Evolutionary conservation across 2,113 vertebrate species (phyloP), one percentile per base, ranked within the genome.

Genomic region (Planiliza haematocheilus): DNA sequence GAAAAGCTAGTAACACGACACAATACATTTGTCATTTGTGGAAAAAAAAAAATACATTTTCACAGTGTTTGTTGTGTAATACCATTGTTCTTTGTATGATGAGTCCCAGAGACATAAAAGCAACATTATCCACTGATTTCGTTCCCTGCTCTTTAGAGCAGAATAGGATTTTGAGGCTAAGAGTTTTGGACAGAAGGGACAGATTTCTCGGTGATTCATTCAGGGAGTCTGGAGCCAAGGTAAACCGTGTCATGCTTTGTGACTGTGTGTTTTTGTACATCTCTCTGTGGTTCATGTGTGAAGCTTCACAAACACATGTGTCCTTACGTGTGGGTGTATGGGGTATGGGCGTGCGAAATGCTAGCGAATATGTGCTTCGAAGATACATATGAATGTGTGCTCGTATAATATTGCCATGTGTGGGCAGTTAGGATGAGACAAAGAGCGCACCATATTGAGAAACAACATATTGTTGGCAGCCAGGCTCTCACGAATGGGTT

Each of bases 131-230:
- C 48, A 12, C 49, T 41, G 67, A 71, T 61, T 56, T 64, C 24
- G 38, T 58, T 18, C 60, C 53, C 42, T 43, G 66, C 20, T 83
- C 58, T 70, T 58, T 58, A 51, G 55, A 81, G 66, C 16, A 53
- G 72, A 84, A 58, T 49, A 18, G 53, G 56, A 69, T 81, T 84
- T 75, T 82, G 84, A 88, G 46, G 60, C 60, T 60, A 30, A 81
- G 78, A 62, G 51, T 73, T 83, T 68, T 51, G 55, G 79, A 85
- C 77, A 87, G 82, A 83, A 83, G 81, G 86, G 67, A 83, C 82
- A 80, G 79, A 86, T 77, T 85, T 84, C 38, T 55, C 51, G 6
- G 62, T 90, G 88, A 90, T 86, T 91, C 84, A 84, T 74, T 70
- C 70, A 77, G 57, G 7, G 83, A 80, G 72, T 79, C 51, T 46